Evolutionary conservation across 2,888 invertebrate genomes (phyloP), one percentile per base, ranked within the genome.

Genomic region (Pseudoips prasinana): DNA sequence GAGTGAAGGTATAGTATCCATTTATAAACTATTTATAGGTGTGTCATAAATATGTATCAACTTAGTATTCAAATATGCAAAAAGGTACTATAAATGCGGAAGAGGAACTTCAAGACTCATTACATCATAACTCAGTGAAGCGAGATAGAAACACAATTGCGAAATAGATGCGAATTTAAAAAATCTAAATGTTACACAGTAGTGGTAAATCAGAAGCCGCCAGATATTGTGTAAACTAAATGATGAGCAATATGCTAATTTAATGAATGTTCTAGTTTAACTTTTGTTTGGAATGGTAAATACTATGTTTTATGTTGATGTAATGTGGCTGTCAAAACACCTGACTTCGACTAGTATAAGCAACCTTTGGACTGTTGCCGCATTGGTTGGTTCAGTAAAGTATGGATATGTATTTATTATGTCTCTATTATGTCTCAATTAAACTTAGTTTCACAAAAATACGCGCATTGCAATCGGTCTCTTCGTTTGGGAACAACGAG

Each of bases 101-200:
- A 54, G 40, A 40, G 50, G 52, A 53, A 54, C 48, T 53, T 28
- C 19, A 42, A 38, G 40, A 45, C 30, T 39, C 39, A 54, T 52
- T 42, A 50, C 50, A 37, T 49, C 50, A 40, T 49, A 49, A 40
- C 27, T 50, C 48, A 53, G 30, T 54, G 33, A 36, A 39, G 32
- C 36, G 22, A 33, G 32, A 14, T 30, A 39, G 32, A 28, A 40
- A 33, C 20, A 22, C 35, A 25, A 54, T 42, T 39, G 35, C 35
- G 33, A 31, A 22, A 11, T 10, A 7, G 9, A 38, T 33, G 29
- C 8, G 11, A 9, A 10, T 29, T 31, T 30, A 10, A 33, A 46
- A 38, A 36, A 23, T 28, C 6, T 33, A 29, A 5, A 14, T 5
- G 14, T 27, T 22, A 18, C 19, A 8, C n/a, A 7, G 9, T 38